Evolutionary conservation across 2,888 invertebrate genomes (phyloP).

Genomic region (Sarcophaga rosellei): DNA sequence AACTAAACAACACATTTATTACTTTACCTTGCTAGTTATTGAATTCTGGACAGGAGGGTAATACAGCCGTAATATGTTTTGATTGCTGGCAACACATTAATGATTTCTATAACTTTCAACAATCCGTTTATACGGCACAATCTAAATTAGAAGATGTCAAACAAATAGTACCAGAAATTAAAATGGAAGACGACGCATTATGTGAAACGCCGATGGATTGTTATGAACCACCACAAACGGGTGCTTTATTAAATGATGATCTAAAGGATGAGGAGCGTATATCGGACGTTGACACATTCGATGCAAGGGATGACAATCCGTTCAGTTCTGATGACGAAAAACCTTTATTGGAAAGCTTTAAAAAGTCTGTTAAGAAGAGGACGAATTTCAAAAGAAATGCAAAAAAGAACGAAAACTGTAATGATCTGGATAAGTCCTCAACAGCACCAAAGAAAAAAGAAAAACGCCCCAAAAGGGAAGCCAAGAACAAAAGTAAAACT

Average conservation of each 20-base stretch:
- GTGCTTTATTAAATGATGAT: conserved; percentile 29
- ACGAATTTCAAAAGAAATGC: conserved; percentile 35
- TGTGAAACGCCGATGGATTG: neutral
- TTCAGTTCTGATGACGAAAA: conserved; percentile 69
- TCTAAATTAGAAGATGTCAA: conserved; percentile 50
- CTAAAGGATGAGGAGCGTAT: conserved; percentile 54
- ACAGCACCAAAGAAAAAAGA: neutral
- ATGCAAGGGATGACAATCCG: conserved; percentile 31
- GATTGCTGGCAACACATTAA: conserved; percentile 56
- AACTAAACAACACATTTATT: neutral
- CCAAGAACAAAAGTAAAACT: conserved; percentile 20
- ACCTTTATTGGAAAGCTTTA: conserved; percentile 65
- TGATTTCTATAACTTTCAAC: conserved; percentile 54
- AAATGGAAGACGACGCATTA: conserved; percentile 42
- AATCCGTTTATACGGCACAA: conserved; percentile 50
- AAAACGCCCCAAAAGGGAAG: conserved; percentile 20
- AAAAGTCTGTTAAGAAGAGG: conserved; percentile 46
- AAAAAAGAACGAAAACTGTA: conserved; percentile 58
- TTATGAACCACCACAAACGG: conserved; percentile 6
- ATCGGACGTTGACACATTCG: conserved; percentile 39
- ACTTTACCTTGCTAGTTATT: conserved; percentile 25
- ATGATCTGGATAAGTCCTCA: neutral
- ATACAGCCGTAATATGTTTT: conserved; percentile 56
- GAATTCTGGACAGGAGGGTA: conserved; percentile 45
- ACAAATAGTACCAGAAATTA: conserved; percentile 46